These are phyloP conservation scores for Artibeus jamaicensis DNA, from an alignment of 2,797 vertebrate species.

Conservation along the genomic window DNA sequence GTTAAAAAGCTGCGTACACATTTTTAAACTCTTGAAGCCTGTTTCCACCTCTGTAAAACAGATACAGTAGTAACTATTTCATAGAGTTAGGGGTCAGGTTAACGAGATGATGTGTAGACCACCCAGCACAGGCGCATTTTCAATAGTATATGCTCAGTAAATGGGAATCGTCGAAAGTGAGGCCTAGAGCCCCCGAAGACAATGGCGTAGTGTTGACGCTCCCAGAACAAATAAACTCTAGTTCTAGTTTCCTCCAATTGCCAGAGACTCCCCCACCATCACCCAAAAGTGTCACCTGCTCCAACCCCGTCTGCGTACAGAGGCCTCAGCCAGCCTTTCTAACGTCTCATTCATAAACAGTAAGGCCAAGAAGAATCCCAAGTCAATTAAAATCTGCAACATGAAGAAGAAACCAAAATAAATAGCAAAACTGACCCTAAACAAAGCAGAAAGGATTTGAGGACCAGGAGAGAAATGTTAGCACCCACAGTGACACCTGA, in stretches of 20 bases:
- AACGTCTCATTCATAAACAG: background rate
- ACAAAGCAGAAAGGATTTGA: background rate
- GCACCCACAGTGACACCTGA: background rate
- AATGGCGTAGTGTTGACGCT: background rate
- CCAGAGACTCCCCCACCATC: background rate
- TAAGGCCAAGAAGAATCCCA: background rate
- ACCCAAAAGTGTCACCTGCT: background rate
- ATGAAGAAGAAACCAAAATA: background rate
- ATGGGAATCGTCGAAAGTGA: background rate
- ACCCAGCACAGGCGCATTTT: background rate
- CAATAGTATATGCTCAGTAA: background rate
- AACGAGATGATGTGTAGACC: background rate
- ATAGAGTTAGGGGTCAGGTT: background rate
- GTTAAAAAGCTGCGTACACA: background rate
- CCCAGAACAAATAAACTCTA: background rate
- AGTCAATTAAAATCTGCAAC: background rate
- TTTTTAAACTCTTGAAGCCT: background rate
- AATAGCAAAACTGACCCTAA: background rate
- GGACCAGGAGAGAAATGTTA: background rate
- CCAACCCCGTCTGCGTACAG: background rate
- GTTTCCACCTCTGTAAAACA: background rate
- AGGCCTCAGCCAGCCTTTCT: background rate
- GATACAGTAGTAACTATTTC: background rate
- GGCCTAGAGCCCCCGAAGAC: too few species aligned
- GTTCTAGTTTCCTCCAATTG: background rate